Base-by-base conservation (phyloP, 1,140 invertebrate species). In the Drosophila eugracilis region DNA sequence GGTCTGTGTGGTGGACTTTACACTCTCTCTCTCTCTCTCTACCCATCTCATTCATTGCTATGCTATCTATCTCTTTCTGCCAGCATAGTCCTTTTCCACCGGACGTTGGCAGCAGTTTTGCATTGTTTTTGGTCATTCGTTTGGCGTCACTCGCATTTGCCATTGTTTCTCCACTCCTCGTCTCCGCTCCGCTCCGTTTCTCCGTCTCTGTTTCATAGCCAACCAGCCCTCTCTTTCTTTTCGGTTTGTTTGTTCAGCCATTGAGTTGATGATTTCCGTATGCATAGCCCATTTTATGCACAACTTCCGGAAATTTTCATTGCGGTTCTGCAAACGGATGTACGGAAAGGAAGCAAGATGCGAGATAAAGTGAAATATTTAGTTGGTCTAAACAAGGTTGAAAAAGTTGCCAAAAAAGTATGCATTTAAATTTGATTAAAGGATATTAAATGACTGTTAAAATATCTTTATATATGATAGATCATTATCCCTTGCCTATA, bases 221-320 rank as follows among this genome's bases (percentile, higher is more conserved):
- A 34, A n/a, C 21, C 21, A n/a, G 12, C 52, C 19, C 10, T 17
- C 37, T 55, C 53, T 28, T 39, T 42, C 28, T 12, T 12, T 21
- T 55, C 21, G 24, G 48, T 34, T 76, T 81, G 83, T 78, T 86
- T 86, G 83, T 69, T 83, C 83, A 88, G 55, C 81, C 88, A 88
- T 83, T 81, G 88, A 86, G 83, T 89, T 90, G 86, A 90, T 90
- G 86, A 90, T 90, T 90, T 90, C 86, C 86, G 86, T 90, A 90
- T 89, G 81, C 88, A 88, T 90, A 79, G 66, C 86, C 84, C 81
- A 85, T 85, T 85, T 90, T 90, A 90, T 90, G 86, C 86, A 90
- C 72, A 86, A 79, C 83, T 90, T 90, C 81, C 86, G 81, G 86
- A 83, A 88, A 88, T 90, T 90, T 69, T 90, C 88, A 83, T 90